These are phyloP conservation scores for Leptinotarsa undecemlineata DNA, from an alignment of 1,140 invertebrate genomes.

Conservation along the genomic window DNA sequence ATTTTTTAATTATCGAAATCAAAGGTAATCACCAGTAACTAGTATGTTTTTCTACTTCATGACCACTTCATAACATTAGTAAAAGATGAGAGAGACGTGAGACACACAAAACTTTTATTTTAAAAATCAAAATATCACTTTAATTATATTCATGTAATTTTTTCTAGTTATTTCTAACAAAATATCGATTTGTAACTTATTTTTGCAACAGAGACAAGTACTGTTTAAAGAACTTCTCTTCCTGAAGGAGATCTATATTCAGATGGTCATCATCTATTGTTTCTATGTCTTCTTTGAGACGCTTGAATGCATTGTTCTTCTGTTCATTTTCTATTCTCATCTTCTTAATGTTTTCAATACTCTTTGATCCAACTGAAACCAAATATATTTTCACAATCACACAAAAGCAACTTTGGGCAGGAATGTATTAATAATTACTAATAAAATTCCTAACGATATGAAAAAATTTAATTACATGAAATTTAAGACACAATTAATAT, in stretches of 20 bases:
- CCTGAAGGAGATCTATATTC: slow-evolving; percentile 62
- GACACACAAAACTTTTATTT: no score
- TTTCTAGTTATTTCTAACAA: slow-evolving; percentile 1
- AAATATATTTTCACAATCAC: no score
- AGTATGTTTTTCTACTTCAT: no score
- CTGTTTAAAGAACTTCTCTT: slow-evolving; percentile 64
- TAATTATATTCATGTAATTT: neutral
- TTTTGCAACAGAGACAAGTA: slow-evolving; percentile 62
- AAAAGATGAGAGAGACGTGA: no score
- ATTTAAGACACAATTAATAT: no score
- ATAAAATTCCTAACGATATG: no score
- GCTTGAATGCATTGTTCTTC: slow-evolving; percentile 59
- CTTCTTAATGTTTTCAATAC: slow-evolving; percentile 37
- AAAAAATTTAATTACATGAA: no score
- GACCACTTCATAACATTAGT: no score
- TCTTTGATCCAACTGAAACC: slow-evolving; percentile 34
- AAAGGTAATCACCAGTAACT: no score
- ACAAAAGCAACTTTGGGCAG: no score
- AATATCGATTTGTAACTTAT: slow-evolving; percentile 6
- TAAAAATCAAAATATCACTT: neutral
- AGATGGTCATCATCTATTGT: slow-evolving; percentile 66
- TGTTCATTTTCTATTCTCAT: slow-evolving; percentile 46
- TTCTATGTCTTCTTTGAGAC: slow-evolving; percentile 63
- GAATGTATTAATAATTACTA: no score
- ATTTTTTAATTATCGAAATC: no score